Base-by-base conservation (phyloP, 2,888 invertebrate genomes). In the Carpatolechia fugitivella region DNA sequence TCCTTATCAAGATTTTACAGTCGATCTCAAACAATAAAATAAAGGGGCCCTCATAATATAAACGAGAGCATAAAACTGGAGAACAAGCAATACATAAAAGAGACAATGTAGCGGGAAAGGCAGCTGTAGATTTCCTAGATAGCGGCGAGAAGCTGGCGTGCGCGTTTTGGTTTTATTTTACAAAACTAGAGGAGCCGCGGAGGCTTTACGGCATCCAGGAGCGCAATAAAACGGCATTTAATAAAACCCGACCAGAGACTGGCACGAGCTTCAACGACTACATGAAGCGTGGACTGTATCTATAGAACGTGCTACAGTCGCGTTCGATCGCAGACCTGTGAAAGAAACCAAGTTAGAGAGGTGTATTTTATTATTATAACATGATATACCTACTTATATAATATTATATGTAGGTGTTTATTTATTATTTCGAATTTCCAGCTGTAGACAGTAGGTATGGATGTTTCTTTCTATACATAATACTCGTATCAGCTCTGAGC, bases 141-240 rank as follows among this genome's bases (percentile, higher is more conserved):
- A 81, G 76, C 74, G 69, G 68, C 60, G 61, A 71, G 70, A 74
- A 73, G 70, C 62, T 63, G 65, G 56, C 63, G 64, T 63, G 65
- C 78, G 80, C 74, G 76, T 75, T 78, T 71, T 65, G 73, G 70
- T 76, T 80, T 82, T 79, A 79, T 81, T 81, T 79, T 71, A 78
- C 74, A 76, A 74, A 82, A 81, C 72, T 76, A 75, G 62, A 59
- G 69, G 72, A 72, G 69, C 72, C 76, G 65, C 75, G 64, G 69
- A 71, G 64, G 70, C 71, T 76, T 82, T 81, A 78, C 72, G 65
- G 68, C 44, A 67, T 68, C 66, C 68, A 63, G 65, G 64, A 65
- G 70, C 61, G 58, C 68, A 74, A 74, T 78, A 79, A 80, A 82
- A 74, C 64, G 70, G 64, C 72, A 72, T 78, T 80, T 77, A 79